Conservation (phyloP, 2,888 invertebrate species). For the Hydrotaea diabolus region DNA sequence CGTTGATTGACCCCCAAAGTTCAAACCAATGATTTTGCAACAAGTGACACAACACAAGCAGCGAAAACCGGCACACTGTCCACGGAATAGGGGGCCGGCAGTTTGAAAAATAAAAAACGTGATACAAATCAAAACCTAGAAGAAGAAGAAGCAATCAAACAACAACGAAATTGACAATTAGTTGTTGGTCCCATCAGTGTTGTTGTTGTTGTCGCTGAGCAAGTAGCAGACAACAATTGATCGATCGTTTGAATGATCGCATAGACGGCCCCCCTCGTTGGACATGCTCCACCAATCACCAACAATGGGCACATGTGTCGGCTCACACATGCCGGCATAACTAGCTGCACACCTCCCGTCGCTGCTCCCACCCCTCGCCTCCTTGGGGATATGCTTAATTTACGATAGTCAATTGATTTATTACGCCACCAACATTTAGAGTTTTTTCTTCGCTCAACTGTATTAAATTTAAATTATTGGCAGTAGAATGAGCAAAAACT, state of each 20-base stretch:
- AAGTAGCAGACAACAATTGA: not conserved
- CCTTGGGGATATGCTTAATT: too few species aligned
- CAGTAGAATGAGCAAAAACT: not conserved
- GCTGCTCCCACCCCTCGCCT: too few species aligned
- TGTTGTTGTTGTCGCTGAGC: not conserved
- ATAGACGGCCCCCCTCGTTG: too few species aligned
- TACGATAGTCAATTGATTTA: conserved; percentile 55
- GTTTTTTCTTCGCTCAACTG: conserved; percentile 14
- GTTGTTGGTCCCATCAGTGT: too few species aligned
- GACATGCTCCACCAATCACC: not conserved
- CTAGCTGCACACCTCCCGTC: not conserved
- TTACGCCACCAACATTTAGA: conserved; percentile 47
- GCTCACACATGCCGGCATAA: too few species aligned
- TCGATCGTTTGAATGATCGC: not conserved
- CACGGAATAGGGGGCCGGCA: not conserved
- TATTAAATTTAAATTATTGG: conserved; percentile 9
- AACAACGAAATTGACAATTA: conserved; percentile 17
- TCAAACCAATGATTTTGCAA: conserved; percentile 2
- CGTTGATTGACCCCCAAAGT: not conserved
- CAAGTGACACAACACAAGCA: not conserved
- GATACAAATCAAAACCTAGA: not conserved
- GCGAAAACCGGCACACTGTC: too few species aligned
- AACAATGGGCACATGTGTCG: not conserved
- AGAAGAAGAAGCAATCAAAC: not conserved
- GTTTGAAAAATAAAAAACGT: not conserved